Evolutionary conservation across 2,888 invertebrate species (phyloP).

Genomic region (Conistra vaccinii): DNA sequence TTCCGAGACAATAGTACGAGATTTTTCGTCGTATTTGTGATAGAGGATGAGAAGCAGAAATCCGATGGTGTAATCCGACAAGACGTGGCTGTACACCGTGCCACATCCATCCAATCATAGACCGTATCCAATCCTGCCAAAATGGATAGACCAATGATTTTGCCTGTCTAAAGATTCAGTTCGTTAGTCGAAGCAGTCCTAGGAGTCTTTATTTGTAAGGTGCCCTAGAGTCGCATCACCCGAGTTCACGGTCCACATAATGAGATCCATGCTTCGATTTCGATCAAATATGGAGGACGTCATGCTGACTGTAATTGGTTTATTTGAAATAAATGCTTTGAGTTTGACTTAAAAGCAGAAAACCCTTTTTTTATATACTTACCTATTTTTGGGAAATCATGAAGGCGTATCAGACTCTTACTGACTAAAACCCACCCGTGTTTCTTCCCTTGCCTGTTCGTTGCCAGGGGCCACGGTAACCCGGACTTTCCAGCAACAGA

Average conservation of each 20-base stretch:
- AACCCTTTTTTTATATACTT: too few species aligned
- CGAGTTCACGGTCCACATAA: not conserved
- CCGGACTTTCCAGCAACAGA: too few species aligned
- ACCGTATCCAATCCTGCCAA: not conserved
- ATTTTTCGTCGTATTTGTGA: not conserved
- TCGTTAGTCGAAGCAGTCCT: not conserved
- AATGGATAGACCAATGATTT: not conserved
- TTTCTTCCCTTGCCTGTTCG: too few species aligned
- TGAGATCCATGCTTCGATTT: not conserved
- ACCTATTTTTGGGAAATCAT: too few species aligned
- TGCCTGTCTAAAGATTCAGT: not conserved
- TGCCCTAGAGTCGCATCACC: not conserved
- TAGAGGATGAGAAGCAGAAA: not conserved
- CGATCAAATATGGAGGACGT: not conserved
- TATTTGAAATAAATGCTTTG: too few species aligned
- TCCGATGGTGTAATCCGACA: not conserved
- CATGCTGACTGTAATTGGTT: not conserved
- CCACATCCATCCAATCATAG: not conserved
- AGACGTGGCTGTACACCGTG: not conserved
- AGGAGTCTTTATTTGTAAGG: not conserved
- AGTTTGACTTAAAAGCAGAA: too few species aligned
- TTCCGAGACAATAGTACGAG: not conserved
- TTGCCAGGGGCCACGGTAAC: too few species aligned
- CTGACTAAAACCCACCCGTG: too few species aligned
- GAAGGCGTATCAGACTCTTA: too few species aligned